These are phyloP conservation scores for Hirtodrosophila duncani DNA, from an alignment of 2,888 invertebrate species.

Conservation along the genomic window DNA sequence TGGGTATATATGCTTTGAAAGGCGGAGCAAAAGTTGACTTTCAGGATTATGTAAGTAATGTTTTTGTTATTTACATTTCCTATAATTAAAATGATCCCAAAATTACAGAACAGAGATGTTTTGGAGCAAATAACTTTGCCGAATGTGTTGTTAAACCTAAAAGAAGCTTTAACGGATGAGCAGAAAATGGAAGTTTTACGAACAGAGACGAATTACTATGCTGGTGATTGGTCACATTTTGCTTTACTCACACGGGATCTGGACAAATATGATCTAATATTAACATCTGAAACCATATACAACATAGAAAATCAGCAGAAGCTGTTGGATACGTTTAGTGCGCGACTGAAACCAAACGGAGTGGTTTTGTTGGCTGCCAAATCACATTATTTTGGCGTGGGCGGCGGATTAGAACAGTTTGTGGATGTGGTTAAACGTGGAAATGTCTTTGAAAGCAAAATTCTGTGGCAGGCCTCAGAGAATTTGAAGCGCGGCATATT, in stretches of 20 bases:
- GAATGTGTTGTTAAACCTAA: constrained; percentile 84
- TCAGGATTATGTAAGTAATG: constrained; percentile 95
- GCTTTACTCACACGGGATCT: constrained; percentile 75
- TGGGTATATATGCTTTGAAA: constrained; percentile 88
- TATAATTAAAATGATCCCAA: background rate
- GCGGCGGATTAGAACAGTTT: constrained; percentile 90
- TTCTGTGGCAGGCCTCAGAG: constrained; percentile 83
- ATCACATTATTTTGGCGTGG: constrained; percentile 95
- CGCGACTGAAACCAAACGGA: constrained; percentile 81
- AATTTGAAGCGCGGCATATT: constrained; percentile 76
- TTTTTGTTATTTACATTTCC: background rate
- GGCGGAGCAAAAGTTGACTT: constrained; percentile 87
- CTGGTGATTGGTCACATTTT: constrained; percentile 88
- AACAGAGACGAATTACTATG: constrained; percentile 80
- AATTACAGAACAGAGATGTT: constrained; percentile 89
- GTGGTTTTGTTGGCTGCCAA: constrained; percentile 90
- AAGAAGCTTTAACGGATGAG: constrained; percentile 22
- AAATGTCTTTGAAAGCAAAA: constrained; percentile 80
- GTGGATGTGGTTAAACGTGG: constrained; percentile 81
- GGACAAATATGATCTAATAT: constrained; percentile 87
- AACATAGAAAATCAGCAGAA: constrained; percentile 89
- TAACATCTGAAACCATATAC: constrained; percentile 96
- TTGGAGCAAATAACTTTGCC: constrained; percentile 88
- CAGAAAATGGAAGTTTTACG: constrained; percentile 34
- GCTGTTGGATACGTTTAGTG: constrained; percentile 84